Percentiles rank a stretch among this genome's conserved stretches.
Evolutionary conservation across 2,888 invertebrate genomes (phyloP).

Genomic region (Leuctra nigra): DNA sequence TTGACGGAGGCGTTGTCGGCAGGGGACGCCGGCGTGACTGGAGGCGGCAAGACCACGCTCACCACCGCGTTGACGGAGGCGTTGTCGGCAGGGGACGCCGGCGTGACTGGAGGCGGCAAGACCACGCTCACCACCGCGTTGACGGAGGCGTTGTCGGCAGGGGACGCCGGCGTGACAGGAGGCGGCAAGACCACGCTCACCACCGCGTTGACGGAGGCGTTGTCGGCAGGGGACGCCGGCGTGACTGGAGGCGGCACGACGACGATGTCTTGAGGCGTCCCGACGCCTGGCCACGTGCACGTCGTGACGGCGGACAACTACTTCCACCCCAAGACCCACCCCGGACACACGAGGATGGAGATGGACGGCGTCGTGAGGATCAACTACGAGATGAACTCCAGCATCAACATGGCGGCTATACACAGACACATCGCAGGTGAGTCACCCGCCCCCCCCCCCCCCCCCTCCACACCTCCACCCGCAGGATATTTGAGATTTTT

Average conservation of each 20-base stretch:
- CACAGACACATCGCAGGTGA: constrained; percentile 19
- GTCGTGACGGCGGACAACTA: constrained; percentile 32
- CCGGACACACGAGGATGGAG: constrained; percentile 20
- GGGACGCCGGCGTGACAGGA: constrained; percentile 35
- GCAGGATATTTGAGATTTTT: too few species aligned
- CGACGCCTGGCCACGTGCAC: constrained; percentile 9
- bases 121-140: constrained; percentile 32
- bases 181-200: constrained; percentile 36
- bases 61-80: constrained; percentile 26
- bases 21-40: constrained; percentile 34
- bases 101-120: constrained; percentile 37
- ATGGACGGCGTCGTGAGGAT: constrained; percentile 14
- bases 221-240: too few species aligned
- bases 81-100: constrained; percentile 31
- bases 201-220: constrained; percentile 26
- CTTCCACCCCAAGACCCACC: constrained; percentile 26
- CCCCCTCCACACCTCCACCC: too few species aligned
- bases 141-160: too few species aligned
- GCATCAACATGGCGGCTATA: constrained; percentile 30
- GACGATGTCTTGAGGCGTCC: not conserved
- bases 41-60: constrained; percentile 36
- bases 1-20: constrained; percentile 28
- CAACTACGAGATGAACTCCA: constrained; percentile 28
- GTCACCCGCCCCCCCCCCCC: too few species aligned
- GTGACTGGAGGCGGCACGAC: too few species aligned